Evolutionary conservation across 2,888 invertebrate species (phyloP), one percentile per base, ranked within the genome.

Genomic region (Agelastica alni): DNA sequence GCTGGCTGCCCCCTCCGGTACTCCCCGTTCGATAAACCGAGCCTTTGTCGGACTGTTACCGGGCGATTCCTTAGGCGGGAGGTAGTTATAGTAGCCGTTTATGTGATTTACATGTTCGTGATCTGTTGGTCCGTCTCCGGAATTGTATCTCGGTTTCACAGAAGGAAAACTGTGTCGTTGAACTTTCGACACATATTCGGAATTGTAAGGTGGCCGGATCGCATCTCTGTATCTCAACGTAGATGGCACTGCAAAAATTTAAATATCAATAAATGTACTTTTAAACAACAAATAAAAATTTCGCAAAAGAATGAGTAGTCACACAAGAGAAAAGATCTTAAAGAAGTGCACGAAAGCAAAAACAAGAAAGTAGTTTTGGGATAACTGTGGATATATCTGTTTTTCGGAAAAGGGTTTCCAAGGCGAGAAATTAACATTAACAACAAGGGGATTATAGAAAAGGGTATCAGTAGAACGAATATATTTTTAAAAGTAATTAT

Each of bases 1-100:
- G 44, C 89, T 85, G 1, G 88, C 86, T 1, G 85, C 85, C 6
- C 88, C 89, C 71, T 88, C 88, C 1, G 91, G 88, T 2, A 85
- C 87, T 1, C 88, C 88, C 17, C 88, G 79, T 68, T 88, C 87
- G 13, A 75, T 78, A 49, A 75, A 53, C 47, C 76, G 68, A 28
- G 74, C 69, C 63, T 78, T 77, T 14, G 77, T 81, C 9, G 85
- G 83, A 0, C 84, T 84, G n/a, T 80, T 80, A 0, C 81, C 81
- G 2, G 82, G 81, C 0, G 72, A 71, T 51, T 73, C 71, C 49
- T 71, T 70, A 18, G 65, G 63, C n/a, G 60, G 59, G 34, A 68
- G 66, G 16, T 66, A 63, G 43, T 69, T 68, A 39, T 71, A 62
- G 58, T 67, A 71, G 4, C 72, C 71, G 45, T 71, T 73, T 10